Conservation (phyloP, 1,140 invertebrate species). For the Drosophila mayri region DNA sequence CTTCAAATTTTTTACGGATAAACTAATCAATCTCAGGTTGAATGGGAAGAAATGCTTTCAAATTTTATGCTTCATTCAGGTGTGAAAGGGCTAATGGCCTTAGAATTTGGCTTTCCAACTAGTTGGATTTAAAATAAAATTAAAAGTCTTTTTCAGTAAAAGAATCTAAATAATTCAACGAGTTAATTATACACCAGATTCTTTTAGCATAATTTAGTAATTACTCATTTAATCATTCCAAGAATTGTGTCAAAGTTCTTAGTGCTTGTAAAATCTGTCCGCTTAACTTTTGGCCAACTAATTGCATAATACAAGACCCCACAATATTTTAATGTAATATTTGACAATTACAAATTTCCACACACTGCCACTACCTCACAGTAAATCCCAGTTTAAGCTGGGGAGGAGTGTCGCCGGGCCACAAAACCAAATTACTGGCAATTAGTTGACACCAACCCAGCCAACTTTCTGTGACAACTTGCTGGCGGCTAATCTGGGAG, state of each 20-base stretch:
- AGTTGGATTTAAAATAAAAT: not conserved
- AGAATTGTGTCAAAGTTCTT: conserved; percentile 13
- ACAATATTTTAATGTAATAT: conserved; percentile 48
- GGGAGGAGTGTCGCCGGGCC: conserved; percentile 15
- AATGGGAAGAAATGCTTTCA: conserved; percentile 4
- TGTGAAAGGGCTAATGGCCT: not conserved
- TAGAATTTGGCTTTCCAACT: not conserved
- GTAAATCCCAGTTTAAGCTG: conserved; percentile 16
- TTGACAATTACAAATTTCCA: conserved; percentile 49
- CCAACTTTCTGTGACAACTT: conserved; percentile 51
- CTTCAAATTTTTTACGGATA: conserved; percentile 34
- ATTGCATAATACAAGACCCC: conserved; percentile 14
- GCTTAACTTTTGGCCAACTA: conserved; percentile 49
- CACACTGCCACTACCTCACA: conserved; percentile 9
- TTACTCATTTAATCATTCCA: conserved; percentile 3
- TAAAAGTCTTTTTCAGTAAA: not conserved
- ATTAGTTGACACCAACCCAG: conserved; percentile 50
- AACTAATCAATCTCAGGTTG: conserved; percentile 25
- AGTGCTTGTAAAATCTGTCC: conserved; percentile 3
- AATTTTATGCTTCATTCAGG: not conserved
- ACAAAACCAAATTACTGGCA: conserved; percentile 56
- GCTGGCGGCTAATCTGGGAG: conserved; percentile 47
- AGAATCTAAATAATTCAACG: not conserved
- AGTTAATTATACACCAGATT: not conserved
- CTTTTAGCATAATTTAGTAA: not conserved